phyloP scores from a whole-genome alignment of 2,888 invertebrate genomes.

The Hyalella azteca region DNA sequence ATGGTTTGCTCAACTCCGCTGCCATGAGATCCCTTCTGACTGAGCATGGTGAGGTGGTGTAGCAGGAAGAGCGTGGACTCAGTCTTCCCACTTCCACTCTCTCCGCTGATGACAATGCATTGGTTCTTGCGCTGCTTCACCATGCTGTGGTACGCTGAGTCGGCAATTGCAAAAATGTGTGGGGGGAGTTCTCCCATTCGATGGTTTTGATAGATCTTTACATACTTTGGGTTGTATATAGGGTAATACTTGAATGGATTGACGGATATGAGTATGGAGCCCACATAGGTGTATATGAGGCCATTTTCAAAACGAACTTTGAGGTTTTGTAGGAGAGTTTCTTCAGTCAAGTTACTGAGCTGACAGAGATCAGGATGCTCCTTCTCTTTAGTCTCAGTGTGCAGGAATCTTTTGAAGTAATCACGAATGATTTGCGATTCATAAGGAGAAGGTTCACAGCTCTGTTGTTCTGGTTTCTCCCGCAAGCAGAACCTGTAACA shows the following conservation, averaged over 20 bases:
- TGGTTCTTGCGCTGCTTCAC: slow-evolving; percentile 86
- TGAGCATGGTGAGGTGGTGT: slow-evolving; percentile 91
- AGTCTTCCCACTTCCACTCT: slow-evolving; percentile 95
- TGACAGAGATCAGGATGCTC: slow-evolving; percentile 96
- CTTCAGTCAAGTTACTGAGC: slow-evolving; percentile 92
- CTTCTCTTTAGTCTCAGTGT: slow-evolving; percentile 83
- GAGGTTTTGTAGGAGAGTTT: slow-evolving; percentile 88
- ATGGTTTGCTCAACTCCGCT: slow-evolving; percentile 97
- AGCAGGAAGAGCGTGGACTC: slow-evolving; percentile 94
- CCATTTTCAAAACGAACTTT: slow-evolving; percentile 86
- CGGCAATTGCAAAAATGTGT: slow-evolving; percentile 95
- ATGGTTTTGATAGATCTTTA: slow-evolving; percentile 92
- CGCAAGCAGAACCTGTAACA: slow-evolving; percentile 82
- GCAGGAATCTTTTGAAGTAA: slow-evolving; percentile 87
- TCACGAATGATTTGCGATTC: slow-evolving; percentile 91
- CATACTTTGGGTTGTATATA: slow-evolving; percentile 97
- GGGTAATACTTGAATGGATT: slow-evolving; percentile 93
- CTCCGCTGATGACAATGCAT: slow-evolving; percentile 94
- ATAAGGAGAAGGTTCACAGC: slow-evolving; percentile 83
- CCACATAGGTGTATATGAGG: slow-evolving; percentile 95
- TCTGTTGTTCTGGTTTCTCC: slow-evolving; percentile 81
- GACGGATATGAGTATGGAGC: slow-evolving; percentile 92
- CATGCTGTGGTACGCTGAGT: slow-evolving; percentile 94
- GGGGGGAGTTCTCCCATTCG: slow-evolving; percentile 90
- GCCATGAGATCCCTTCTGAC: slow-evolving; percentile 91